These are phyloP conservation scores for Antechinus flavipes DNA, from an alignment of 2,113 vertebrate genomes.

Conservation along the genomic window DNA sequence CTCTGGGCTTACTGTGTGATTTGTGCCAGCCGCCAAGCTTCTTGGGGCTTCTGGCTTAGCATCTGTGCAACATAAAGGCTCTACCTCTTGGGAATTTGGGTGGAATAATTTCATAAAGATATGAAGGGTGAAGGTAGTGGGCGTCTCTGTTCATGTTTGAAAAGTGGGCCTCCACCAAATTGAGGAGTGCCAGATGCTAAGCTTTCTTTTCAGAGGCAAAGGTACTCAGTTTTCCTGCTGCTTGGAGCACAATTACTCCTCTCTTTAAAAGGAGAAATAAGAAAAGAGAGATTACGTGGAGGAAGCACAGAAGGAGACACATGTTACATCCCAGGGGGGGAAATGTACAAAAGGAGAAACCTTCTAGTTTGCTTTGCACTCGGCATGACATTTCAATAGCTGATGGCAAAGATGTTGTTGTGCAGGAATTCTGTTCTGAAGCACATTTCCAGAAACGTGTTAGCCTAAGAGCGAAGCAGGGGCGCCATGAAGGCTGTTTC, in stretches of 20 bases:
- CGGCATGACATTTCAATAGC: constrained; percentile 37
- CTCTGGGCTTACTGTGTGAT: neutral
- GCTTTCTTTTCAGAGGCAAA: constrained; percentile 31
- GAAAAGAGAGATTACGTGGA: constrained; percentile 43
- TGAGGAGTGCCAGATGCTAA: constrained; percentile 38
- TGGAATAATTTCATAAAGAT: constrained; percentile 65
- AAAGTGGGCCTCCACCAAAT: constrained; percentile 18
- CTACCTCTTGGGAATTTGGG: constrained; percentile 42
- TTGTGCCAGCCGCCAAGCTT: neutral
- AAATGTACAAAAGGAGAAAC: constrained; percentile 29
- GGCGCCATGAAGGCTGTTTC: constrained; percentile 9
- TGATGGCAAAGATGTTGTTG: neutral
- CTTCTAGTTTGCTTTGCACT: neutral
- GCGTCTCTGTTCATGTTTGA: constrained; percentile 43
- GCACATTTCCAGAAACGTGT: constrained; percentile 35
- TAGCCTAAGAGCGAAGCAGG: neutral
- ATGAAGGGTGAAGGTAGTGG: constrained; percentile 39
- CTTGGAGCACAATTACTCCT: neutral
- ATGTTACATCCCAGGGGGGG: neutral
- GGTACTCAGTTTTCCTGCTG: constrained; percentile 12
- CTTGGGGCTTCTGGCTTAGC: constrained; percentile 6
- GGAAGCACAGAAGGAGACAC: constrained; percentile 1
- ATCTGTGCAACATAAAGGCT: constrained; percentile 26
- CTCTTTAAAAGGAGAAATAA: constrained; percentile 10
- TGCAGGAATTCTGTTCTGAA: constrained; percentile 33